Evolutionary conservation across 2,888 invertebrate species (phyloP).

Genomic region (Pristionchus arcanus): DNA sequence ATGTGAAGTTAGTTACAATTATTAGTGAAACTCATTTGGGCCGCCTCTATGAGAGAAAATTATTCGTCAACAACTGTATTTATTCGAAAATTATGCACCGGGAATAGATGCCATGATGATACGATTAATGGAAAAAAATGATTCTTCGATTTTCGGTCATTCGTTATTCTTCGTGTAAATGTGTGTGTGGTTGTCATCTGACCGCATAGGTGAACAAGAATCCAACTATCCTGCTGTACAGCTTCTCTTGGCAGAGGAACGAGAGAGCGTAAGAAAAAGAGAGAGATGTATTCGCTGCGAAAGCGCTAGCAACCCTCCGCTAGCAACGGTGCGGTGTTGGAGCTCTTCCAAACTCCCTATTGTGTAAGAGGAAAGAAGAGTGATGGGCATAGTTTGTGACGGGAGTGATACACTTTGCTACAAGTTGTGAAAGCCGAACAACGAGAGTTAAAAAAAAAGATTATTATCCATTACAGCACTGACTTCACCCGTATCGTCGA

Average conservation of each 20-base stretch:
- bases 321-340: conserved; percentile 10
- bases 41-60: too few species aligned
- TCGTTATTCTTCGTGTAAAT: too few species aligned
- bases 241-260: background rate
- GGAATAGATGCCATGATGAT: too few species aligned
- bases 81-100: too few species aligned
- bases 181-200: too few species aligned
- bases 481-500: background rate
- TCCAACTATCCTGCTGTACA: background rate
- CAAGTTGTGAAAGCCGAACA: too few species aligned
- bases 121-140: too few species aligned
- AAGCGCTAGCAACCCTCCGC: background rate
- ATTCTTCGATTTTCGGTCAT: too few species aligned
- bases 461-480: background rate
- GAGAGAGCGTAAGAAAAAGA: background rate
- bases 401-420: background rate
- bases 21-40: background rate
- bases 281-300: background rate
- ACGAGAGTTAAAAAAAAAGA: background rate
- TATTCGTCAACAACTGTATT: too few species aligned
- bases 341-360: background rate
- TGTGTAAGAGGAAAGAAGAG: background rate
- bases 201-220: too few species aligned
- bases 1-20: background rate
- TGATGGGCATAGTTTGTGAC: background rate